Evolutionary conservation across 2,888 invertebrate species (phyloP), one percentile per base, ranked within the genome.

Genomic region (Caenorhabditis zanzibari): DNA sequence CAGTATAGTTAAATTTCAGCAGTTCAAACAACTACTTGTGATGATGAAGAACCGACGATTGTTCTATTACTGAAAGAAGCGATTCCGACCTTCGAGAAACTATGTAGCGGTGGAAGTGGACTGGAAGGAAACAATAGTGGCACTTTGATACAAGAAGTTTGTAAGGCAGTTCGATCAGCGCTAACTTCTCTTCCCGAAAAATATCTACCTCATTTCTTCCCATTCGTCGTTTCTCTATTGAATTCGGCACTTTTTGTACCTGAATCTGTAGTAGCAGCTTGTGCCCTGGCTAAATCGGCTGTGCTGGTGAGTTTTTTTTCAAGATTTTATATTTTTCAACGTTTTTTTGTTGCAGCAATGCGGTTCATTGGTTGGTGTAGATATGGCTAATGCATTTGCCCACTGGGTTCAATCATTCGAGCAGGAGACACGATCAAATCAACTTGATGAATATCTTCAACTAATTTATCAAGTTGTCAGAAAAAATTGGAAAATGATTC

Each of bases 401-500:
- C 52, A 66, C 0, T 87, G 87, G 87, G 58, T 81, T 26, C 58
- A 47, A 14, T 10, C 54, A 14, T 81, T 84, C 47, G 84, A 84
- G 32, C 54, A 63, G 10, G 63, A 74, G 16, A 47, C 49, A 14
- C 58, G 41, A 4, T 72, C 82, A 14, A 38, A 54, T 12, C 82
- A 84, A 28, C 41, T 82, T 16, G 87, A 87, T n/a, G 82, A 84
- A 22, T 85, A 81, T 66, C 77, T 87, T 16, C 63, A 56, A 6
- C 24, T 85, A 6, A 64, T 85, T n/a, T 81, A 84, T 28, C 84
- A 84, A 28, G 85, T 85, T 10, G 73, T 88, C 4, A 79, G 74
- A 41, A 86, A 87, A 49, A 82, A 85, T 19, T 87, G 85, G 88
- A 86, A 84, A 63, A 32, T 74, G 38, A 68, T 86, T 16, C 32